Percentiles rank a stretch among this genome's conserved stretches.
These are phyloP conservation scores for Oryzias javanicus DNA, from an alignment of 2,113 vertebrate species.

Conservation along the genomic window DNA sequence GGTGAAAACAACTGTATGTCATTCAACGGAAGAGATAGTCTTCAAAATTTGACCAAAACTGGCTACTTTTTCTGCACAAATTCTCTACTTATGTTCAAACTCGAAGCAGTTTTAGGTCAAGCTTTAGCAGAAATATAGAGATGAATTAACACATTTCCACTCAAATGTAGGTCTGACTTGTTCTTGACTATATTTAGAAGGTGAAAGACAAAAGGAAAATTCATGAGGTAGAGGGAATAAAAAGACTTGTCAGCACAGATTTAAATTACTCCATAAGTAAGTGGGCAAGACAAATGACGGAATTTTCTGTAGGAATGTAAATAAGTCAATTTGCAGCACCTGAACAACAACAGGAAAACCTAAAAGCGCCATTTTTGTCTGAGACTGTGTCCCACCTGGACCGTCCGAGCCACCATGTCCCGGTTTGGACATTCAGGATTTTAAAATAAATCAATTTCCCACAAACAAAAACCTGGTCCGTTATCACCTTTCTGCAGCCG, in stretches of 20 bases:
- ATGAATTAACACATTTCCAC: background rate
- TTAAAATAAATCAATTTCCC: slow-evolving; percentile 62
- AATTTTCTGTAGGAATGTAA: slow-evolving; percentile 5
- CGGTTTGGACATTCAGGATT: slow-evolving; percentile 21
- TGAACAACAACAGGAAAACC: slow-evolving; percentile 7
- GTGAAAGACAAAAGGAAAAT: slow-evolving; percentile 1
- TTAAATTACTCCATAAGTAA: slow-evolving; percentile 13
- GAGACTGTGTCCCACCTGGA: slow-evolving; percentile 7
- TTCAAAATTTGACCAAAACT: background rate
- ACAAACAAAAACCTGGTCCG: slow-evolving; percentile 54
- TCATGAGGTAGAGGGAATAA: slow-evolving; percentile 3
- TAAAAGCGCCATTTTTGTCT: background rate
- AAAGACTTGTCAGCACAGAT: slow-evolving; percentile 3
- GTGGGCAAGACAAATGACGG: slow-evolving; percentile 4
- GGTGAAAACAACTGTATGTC: slow-evolving; percentile 22
- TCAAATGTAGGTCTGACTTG: slow-evolving; percentile 12
- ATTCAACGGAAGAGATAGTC: slow-evolving; percentile 7
- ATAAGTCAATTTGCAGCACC: slow-evolving; percentile 5
- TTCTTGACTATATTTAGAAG: slow-evolving; percentile 13
- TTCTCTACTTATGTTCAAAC: background rate
- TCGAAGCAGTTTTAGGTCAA: background rate
- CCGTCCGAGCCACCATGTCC: slow-evolving; percentile 5
- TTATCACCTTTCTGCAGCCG: slow-evolving; percentile 64
- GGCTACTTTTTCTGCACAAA: background rate
- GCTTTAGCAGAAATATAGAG: background rate